Evolutionary conservation across 2,113 vertebrate species (phyloP).

Genomic region (Piprites chloris): DNA sequence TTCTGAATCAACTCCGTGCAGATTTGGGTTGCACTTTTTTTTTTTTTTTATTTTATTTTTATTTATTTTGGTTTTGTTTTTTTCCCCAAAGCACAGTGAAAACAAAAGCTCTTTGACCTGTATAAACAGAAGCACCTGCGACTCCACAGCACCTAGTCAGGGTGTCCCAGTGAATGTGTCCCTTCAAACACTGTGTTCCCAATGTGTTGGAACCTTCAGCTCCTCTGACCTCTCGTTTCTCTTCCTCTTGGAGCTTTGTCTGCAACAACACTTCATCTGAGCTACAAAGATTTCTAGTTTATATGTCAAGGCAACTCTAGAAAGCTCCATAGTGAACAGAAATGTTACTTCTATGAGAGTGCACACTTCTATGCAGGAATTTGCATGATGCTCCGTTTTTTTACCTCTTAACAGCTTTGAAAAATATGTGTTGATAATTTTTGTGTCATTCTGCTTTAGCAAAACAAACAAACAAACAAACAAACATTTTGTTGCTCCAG

Average conservation of each 20-base stretch:
- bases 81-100: neutral
- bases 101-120: neutral
- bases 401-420: neutral
- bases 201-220: neutral
- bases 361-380: neutral
- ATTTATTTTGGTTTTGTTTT: neutral
- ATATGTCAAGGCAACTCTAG: neutral
- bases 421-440: neutral
- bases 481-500: neutral
- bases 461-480: neutral
- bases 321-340: neutral
- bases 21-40: neutral
- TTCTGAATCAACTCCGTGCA: neutral
- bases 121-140: neutral
- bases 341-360: neutral
- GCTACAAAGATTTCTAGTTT: neutral
- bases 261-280: neutral
- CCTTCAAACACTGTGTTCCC: neutral
- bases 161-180: neutral
- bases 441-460: neutral
- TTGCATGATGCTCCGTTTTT: neutral
- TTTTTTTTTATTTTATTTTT: neutral
- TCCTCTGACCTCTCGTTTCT: neutral
- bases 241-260: neutral
- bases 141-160: neutral